phyloP scores from a whole-genome alignment of 2,797 vertebrate species.

The Danio kyathit region DNA sequence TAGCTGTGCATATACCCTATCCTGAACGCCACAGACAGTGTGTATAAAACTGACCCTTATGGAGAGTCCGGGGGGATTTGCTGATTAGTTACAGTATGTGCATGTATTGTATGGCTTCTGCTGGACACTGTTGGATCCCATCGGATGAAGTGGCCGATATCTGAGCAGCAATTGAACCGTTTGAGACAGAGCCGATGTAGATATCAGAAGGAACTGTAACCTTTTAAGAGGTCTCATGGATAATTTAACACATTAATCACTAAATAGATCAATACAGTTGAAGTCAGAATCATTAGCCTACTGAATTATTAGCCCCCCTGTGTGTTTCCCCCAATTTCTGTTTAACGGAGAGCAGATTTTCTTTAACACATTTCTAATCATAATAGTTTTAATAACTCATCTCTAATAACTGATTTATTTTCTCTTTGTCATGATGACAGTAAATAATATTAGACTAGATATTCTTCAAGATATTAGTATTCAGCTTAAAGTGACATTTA shows the following conservation, averaged over 20 bases:
- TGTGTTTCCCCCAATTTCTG: no score
- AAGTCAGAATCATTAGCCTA: no score
- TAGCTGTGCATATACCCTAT: no score
- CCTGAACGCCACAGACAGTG: neutral
- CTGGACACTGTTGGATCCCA: neutral
- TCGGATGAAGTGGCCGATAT: neutral
- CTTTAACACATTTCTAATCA: no score
- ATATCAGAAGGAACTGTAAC: conserved; percentile 38
- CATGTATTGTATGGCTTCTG: conserved; percentile 53
- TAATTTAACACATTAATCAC: conserved; percentile 19
- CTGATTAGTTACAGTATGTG: conserved; percentile 60
- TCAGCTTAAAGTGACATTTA: no score
- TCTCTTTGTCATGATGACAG: no score
- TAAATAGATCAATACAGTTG: neutral
- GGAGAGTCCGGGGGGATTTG: conserved; percentile 34
- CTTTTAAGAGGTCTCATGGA: neutral
- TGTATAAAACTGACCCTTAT: conserved; percentile 14
- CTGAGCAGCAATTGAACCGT: neutral
- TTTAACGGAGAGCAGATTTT: no score
- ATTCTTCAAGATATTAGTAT: no score
- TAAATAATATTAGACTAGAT: no score
- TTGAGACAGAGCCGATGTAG: neutral
- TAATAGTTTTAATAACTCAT: no score
- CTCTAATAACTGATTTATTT: no score
- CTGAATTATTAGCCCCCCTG: no score